phyloP scores from a whole-genome alignment of 2,888 invertebrate genomes.

The Phanerotoma sp. region DNA sequence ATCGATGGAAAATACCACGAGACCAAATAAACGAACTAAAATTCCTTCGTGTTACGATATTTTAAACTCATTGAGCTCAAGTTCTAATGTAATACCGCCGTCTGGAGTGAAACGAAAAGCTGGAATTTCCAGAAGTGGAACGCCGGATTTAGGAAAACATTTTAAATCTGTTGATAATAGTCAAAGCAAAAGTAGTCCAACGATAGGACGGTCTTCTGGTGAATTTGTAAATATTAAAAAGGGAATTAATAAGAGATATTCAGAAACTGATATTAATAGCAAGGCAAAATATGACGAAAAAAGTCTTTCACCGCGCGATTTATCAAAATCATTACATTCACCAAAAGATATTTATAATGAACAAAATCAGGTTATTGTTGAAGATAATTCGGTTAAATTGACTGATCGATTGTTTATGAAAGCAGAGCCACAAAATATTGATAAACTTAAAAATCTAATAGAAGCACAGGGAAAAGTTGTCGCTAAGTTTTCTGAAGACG shows the following conservation, averaged over 20 bases:
- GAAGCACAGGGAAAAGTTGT: conserved; percentile 47
- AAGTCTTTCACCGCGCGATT: conserved; percentile 12
- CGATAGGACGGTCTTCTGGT: conserved; percentile 9
- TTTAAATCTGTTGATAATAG: conserved; percentile 46
- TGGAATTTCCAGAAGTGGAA: conserved; percentile 45
- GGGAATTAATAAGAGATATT: neutral
- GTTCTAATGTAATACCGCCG: conserved; percentile 38
- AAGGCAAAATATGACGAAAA: neutral
- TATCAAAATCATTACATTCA: conserved; percentile 3
- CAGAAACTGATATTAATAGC: neutral
- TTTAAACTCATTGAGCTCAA: conserved; percentile 52
- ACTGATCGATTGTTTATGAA: conserved; percentile 53
- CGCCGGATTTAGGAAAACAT: conserved; percentile 51
- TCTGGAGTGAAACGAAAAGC: conserved; percentile 54
- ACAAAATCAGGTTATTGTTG: neutral
- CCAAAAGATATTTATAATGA: neutral
- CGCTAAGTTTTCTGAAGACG: conserved; percentile 45
- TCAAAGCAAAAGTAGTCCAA: conserved; percentile 10
- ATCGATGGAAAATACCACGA: conserved; percentile 42
- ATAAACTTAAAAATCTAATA: conserved; percentile 46
- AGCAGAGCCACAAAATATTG: conserved; percentile 49
- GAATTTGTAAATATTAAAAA: neutral
- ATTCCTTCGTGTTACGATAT: conserved; percentile 54
- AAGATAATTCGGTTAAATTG: conserved; percentile 31
- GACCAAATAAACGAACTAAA: conserved; percentile 51